These are phyloP conservation scores for Cervus canadensis DNA, from an alignment of 2,113 vertebrate species.

Conservation along the genomic window DNA sequence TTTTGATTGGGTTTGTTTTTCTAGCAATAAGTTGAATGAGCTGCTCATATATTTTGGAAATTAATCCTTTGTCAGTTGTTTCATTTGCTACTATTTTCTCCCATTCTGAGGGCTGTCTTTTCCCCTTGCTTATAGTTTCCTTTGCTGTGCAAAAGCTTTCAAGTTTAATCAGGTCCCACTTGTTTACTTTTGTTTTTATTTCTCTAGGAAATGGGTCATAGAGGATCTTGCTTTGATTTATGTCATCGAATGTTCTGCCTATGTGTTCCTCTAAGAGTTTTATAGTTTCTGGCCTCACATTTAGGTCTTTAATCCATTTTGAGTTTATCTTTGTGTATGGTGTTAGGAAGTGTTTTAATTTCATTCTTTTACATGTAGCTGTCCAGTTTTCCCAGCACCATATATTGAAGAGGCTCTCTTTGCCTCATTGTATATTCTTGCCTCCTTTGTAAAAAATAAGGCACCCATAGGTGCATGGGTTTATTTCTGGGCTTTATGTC, in stretches of 20 bases:
- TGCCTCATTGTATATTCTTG: not conserved
- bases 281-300: not conserved
- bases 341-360: not conserved
- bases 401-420: not conserved
- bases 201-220: not conserved
- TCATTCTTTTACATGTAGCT: not conserved
- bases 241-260: not conserved
- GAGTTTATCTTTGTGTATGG: not conserved
- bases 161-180: not conserved
- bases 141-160: not conserved
- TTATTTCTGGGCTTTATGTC: not conserved
- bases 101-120: not conserved
- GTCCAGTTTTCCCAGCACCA: not conserved
- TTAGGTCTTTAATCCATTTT: not conserved
- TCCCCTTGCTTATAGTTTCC: not conserved
- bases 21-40: not conserved
- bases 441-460: not conserved
- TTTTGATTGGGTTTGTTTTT: not conserved
- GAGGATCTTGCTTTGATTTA: not conserved
- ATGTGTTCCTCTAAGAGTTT: not conserved
- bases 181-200: not conserved
- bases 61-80: not conserved
- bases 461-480: not conserved
- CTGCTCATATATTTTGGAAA: not conserved
- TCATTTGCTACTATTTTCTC: not conserved